Base-by-base conservation (phyloP, 2,797 vertebrate species). In the Sebastes jordani region DNA sequence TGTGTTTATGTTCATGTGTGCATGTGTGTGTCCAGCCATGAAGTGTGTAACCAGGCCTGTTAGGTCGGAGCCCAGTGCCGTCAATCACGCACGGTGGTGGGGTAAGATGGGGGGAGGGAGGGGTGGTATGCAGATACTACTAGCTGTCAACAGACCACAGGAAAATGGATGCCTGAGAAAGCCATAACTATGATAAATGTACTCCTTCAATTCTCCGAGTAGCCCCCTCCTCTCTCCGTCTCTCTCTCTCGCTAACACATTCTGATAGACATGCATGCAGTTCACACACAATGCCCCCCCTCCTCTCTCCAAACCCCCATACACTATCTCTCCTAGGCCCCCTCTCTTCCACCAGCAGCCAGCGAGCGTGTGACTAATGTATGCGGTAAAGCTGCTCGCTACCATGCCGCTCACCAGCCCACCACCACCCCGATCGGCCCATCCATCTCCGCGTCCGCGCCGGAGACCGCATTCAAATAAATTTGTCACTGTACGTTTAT, bases 111-210 rank as follows among this genome's bases (percentile, higher is more conserved):
- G 81, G 66, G 74, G 68, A 42, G 71, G 78, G 30, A 80, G 66
- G 74, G 83, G 66, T 71, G 56, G 86, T 95, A 96, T 97, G 96
- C 97, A 97, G 97, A 97, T 97, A 97, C 94, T 97, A 97, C 94
- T 93, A 91, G 95, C 97, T 98, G 97, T 98, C 97, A 97, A 95
- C 95, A 95, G 96, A 95, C 97, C 96, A 93, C 95, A 95, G 96
- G 96, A 98, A 97, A 98, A 99, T 96, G 97, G 97, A 98, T 97
- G 98, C 96, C 92, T 93, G 81, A 97, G 96, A 96, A 98, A 98
- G 97, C 97, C 96, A 97, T 98, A 98, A 99, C 96, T 97, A 98
- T 99, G 98, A 99, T 98, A 98, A 98, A 99, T 99, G 97, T 91
- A 94, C 96, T 97, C 93, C 75, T 96, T 92, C 93, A 90, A 93